Evolutionary conservation across 2,888 invertebrate genomes (phyloP).

Genomic region (Lasioglossum figueresi): DNA sequence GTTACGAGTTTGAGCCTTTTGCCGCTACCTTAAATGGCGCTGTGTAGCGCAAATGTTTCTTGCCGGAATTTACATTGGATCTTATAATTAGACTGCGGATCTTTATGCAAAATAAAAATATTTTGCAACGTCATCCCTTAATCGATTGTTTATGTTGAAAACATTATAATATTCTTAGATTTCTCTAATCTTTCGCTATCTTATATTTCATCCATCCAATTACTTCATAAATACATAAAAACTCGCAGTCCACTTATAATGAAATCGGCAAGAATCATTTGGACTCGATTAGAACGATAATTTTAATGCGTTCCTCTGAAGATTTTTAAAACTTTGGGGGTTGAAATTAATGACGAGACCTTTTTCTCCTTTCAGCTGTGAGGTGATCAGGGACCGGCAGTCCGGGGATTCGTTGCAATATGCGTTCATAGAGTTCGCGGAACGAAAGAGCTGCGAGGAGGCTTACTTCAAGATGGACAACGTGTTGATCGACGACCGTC

Average conservation of each 20-base stretch:
- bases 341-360: neutral
- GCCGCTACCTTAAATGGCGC: neutral
- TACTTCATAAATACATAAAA: no score
- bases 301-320: neutral
- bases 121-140: no score
- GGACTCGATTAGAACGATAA: neutral
- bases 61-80: no score
- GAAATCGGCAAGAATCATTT: neutral
- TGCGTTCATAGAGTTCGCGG: slow-evolving; percentile 98
- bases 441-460: slow-evolving; percentile 96
- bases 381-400: slow-evolving; percentile 97
- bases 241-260: no score
- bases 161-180: no score
- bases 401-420: slow-evolving; percentile 98
- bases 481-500: slow-evolving; percentile 98
- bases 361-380: slow-evolving; percentile 88
- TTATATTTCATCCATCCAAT: no score
- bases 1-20: neutral
- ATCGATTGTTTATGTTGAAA: no score
- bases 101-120: no score
- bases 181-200: no score
- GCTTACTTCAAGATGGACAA: slow-evolving; percentile 99
- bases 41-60: no score
- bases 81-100: no score
- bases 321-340: neutral